Conservation (phyloP, 2,113 vertebrate genomes). For the Argyrosomus japonicus region DNA sequence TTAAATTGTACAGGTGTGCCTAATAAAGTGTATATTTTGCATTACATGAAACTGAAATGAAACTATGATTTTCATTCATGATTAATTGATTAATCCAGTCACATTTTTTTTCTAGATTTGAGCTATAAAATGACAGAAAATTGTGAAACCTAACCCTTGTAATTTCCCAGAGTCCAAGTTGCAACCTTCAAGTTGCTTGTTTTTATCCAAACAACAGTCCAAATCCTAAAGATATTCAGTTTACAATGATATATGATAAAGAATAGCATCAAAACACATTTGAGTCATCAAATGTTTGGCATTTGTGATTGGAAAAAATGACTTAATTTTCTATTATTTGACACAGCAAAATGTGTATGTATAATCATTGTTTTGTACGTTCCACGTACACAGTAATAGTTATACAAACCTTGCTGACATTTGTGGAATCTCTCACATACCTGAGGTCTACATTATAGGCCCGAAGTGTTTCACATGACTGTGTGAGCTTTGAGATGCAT, state of each 20-base stretch:
- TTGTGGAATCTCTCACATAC: slow-evolving; percentile 29
- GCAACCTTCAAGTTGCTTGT: neutral
- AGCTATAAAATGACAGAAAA: too few species aligned
- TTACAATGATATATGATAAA: neutral
- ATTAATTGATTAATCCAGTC: too few species aligned
- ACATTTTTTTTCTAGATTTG: too few species aligned
- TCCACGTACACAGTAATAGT: neutral
- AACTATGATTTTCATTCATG: neutral
- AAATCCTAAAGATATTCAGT: neutral
- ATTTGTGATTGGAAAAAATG: too few species aligned
- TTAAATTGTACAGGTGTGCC: neutral
- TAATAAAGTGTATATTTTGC: neutral
- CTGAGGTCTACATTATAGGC: neutral
- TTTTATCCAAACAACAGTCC: neutral
- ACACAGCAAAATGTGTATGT: too few species aligned
- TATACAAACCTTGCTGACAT: neutral
- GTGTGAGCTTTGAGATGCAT: slow-evolving; percentile 7
- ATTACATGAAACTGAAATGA: neutral
- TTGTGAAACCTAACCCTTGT: too few species aligned
- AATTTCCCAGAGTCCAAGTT: too few species aligned
- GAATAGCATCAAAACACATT: neutral
- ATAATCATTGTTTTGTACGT: neutral
- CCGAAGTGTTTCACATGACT: neutral
- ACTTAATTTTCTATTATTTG: too few species aligned
- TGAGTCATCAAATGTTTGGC: too few species aligned